phyloP scores from a whole-genome alignment of 2,113 vertebrate species.

The Varanus salvator region DNA sequence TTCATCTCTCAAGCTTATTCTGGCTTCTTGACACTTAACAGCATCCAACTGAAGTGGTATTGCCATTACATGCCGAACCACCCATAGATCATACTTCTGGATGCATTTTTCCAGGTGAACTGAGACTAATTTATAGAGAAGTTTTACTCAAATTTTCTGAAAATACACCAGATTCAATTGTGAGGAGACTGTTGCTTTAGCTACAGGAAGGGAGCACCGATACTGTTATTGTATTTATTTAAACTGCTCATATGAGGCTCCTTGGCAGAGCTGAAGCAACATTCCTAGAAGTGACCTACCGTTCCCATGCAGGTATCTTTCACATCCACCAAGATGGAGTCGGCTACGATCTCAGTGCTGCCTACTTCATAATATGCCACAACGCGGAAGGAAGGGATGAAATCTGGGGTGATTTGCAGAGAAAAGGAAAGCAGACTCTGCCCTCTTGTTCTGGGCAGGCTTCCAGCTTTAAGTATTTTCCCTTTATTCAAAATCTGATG shows the following conservation, averaged over 20 bases:
- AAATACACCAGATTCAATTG: not conserved
- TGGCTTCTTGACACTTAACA: too few relatives aligned
- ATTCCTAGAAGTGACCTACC: constrained; percentile 68
- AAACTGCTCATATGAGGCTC: too few relatives aligned
- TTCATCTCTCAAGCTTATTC: too few relatives aligned
- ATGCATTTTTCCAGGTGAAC: too few relatives aligned
- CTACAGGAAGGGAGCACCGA: accelerated
- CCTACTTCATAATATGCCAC: constrained; percentile 84
- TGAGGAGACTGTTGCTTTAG: not conserved
- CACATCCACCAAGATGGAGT: constrained; percentile 88
- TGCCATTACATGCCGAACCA: too few relatives aligned
- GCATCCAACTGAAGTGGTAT: too few relatives aligned
- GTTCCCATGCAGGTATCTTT: constrained; percentile 82
- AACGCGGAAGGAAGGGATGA: constrained; percentile 89
- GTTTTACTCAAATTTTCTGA: too few relatives aligned
- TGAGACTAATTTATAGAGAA: too few relatives aligned
- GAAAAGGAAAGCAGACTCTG: constrained; percentile 71
- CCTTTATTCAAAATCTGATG: constrained; percentile 87
- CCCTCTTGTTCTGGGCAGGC: constrained; percentile 45
- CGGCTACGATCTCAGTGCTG: constrained; percentile 82
- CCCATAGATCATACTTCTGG: too few relatives aligned
- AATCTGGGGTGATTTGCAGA: constrained; percentile 73
- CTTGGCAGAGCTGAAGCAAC: accelerated
- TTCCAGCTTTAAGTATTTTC: constrained; percentile 66
- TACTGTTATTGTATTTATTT: not conserved